Base-by-base conservation (phyloP, 2,888 invertebrate species). In the Polymixis lichenea region DNA sequence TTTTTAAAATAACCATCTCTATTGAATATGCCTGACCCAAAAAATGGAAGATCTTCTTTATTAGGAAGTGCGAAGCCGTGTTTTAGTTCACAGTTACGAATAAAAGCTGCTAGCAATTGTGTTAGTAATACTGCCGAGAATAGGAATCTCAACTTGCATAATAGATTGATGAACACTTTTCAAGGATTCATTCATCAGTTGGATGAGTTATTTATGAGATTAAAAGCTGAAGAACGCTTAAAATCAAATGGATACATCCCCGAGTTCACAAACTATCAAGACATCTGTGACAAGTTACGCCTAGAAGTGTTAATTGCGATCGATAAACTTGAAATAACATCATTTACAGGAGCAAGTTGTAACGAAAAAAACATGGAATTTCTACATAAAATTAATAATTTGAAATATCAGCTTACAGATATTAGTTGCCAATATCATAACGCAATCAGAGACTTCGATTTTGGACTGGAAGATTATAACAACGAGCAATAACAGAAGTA, bases 291-390 rank as follows among this genome's bases (percentile, higher is more conserved):
- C 22, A 86, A 84, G 46, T 82, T 88, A 56, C 85, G 88, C 1
- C 65, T 84, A 25, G 88, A 88, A 75, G 78, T 87, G 17, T 80
- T 86, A 70, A 83, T 88, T 61, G 87, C 88, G n/a, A 75, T 87
- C 15, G 88, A 88, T 73, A 88, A 88, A 71, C 70, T 88, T 46
- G 74, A 83, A 69, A 71, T 86, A 11, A 60, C 64, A 61, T 65
- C 77, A 15, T 72, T 61, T 17, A 68, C 67, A 49, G 51, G 55
- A 80, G 67, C 51, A 15, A 55, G 61, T 64, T 75, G 46, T 49
- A 72, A 75, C 25, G 75, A 56, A 68, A 65, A 72, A 13, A 75
- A 80, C 28, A 62, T 65, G 13, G 75, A 80, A 60, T 81, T 86
- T 61, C 43, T 85, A 17, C 49, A 78, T 22, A 87, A 81, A 67